A percentile compares a stretch with the other conserved stretches of the same genome.
phyloP scores from a whole-genome alignment of 1,140 invertebrate species.

The Ladona fulva region DNA sequence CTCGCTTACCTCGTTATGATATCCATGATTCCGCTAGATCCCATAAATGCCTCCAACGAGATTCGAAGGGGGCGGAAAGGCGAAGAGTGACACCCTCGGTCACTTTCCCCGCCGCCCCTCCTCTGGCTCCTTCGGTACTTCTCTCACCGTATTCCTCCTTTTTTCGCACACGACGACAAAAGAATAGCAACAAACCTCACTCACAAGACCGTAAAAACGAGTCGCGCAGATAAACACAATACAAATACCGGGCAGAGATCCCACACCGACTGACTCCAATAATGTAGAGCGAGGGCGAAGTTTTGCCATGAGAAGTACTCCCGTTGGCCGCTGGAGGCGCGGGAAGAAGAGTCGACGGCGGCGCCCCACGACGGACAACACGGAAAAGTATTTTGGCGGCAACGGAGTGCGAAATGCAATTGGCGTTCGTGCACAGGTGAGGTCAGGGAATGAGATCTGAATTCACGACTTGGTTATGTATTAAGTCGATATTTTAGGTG shows the following conservation, averaged over 20 bases:
- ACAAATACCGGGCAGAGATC: background rate
- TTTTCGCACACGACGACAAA: too few species aligned
- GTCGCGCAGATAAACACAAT: too few species aligned
- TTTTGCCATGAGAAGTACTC: background rate
- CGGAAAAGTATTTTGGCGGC: background rate
- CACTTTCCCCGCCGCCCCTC: background rate
- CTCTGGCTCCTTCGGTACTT: background rate
- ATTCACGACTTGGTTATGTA: too few species aligned
- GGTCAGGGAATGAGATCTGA: too few species aligned
- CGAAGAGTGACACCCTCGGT: background rate
- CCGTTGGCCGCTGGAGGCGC: background rate
- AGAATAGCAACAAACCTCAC: too few species aligned
- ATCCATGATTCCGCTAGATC: background rate
- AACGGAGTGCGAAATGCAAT: background rate
- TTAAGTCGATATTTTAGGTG: too few species aligned
- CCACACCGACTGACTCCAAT: constrained; percentile 7
- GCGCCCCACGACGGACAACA: background rate
- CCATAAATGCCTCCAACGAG: background rate
- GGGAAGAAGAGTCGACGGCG: background rate
- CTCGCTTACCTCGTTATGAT: background rate
- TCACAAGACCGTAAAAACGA: too few species aligned
- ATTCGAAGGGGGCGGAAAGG: background rate
- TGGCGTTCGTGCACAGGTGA: too few species aligned
- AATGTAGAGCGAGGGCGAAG: background rate
- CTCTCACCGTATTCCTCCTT: too few species aligned